Evolutionary conservation across 2,888 invertebrate species (phyloP), one percentile per base, ranked within the genome.

Genomic region (Endomychus coccineus): DNA sequence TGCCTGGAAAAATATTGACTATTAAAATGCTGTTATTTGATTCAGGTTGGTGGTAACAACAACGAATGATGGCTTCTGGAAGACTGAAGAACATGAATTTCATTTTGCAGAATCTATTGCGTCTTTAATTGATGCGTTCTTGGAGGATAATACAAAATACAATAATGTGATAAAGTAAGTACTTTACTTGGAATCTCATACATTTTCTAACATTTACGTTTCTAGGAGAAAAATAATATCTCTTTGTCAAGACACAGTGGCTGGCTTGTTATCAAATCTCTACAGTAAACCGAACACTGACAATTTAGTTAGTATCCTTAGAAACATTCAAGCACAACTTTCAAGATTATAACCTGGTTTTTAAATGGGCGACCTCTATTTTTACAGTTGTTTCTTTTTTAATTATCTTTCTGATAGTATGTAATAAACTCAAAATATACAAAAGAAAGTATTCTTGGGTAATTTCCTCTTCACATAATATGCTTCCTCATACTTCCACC

Each of bases 51-150:
- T 80, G 58, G 80, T 83, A 46, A 78, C 80, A 58, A 49, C 57
- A 9, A 42, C 46, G 13, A 83, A 86, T 68, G 89, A 91, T 63
- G 78, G 84, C 35, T 80, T 83, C 51, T 94, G 92, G 91, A 75
- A 84, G 40, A 78, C 80, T 12, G 79, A 83, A 64, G 84, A 87
- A 35, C 81, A 86, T 59, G 89, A 91, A 64, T 80, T 83, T 59
- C 90, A 92, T 70, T 72, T 90, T 45, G 79, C 89, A 46, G 77
- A 79, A 60, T 84, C 81, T 3, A 78, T 86, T 14, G 79, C 80
- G 38, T 72, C 77, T 48, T 69, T 92, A 51, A 76, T 90, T 42
- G 75, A 76, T 44, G 70, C 74, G 28, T 78, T 88, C 51, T 74
- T 81, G 30, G 73, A 75, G 36, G 75, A 73, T 52, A 74, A 80